A percentile compares a stretch with the other conserved stretches of the same genome.
Conservation (phyloP, 2,113 vertebrate species). For the Physeter macrocephalus region DNA sequence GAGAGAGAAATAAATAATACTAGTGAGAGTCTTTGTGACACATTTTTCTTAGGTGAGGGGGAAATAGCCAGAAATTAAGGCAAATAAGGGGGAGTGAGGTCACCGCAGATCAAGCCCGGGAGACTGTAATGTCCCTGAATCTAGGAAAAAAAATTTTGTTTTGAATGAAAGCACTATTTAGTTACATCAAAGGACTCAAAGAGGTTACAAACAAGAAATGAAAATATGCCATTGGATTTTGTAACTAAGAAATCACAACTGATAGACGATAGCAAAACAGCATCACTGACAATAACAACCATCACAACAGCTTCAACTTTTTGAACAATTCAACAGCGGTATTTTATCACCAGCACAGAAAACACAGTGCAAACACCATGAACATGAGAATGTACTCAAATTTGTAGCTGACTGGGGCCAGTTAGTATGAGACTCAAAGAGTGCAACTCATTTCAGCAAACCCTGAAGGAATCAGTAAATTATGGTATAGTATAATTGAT, state of each 20-base stretch:
- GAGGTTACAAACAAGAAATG: neutral
- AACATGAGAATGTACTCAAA: neutral
- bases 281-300: neutral
- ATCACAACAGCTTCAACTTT: neutral
- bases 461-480: neutral
- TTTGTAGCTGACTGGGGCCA: neutral
- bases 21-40: neutral
- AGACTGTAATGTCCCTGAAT: neutral
- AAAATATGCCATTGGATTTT: neutral
- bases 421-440: neutral
- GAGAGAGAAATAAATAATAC: neutral
- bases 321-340: neutral
- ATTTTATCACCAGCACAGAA: neutral
- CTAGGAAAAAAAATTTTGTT: neutral
- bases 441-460: neutral
- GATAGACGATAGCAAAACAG: neutral
- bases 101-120: neutral
- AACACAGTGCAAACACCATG: neutral
- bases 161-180: neutral
- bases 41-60: neutral
- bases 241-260: neutral
- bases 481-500: neutral
- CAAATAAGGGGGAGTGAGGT: neutral
- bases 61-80: neutral
- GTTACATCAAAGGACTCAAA: neutral